phyloP scores from a whole-genome alignment of 2,888 invertebrate genomes.

The Metopia argyrocephala region DNA sequence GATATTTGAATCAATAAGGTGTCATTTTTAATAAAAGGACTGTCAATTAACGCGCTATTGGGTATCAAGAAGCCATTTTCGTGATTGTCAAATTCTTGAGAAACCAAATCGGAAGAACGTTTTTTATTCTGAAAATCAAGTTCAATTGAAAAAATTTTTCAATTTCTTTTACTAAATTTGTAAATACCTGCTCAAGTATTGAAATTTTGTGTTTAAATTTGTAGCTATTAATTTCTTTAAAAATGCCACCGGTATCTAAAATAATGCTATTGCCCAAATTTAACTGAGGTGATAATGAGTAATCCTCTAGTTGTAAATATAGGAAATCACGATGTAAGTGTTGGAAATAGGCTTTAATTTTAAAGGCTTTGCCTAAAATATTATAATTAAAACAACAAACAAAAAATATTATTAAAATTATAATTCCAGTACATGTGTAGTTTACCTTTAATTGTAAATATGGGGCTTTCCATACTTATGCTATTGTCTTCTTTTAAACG shows the following conservation, averaged over 20 bases:
- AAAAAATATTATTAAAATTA: too few relatives aligned
- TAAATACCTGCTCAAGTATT: constrained; percentile 74
- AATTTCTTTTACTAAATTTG: not conserved
- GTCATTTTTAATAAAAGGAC: constrained; percentile 79
- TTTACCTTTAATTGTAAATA: constrained; percentile 75
- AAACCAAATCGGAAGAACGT: constrained; percentile 72
- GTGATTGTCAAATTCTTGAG: constrained; percentile 75
- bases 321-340: constrained; percentile 78
- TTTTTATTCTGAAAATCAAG: constrained; percentile 67
- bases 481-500: constrained; percentile 68
- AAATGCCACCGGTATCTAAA: constrained; percentile 75
- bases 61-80: constrained; percentile 80
- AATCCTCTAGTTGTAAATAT: constrained; percentile 72
- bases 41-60: constrained; percentile 78
- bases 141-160: not conserved
- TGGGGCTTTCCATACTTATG: constrained; percentile 71
- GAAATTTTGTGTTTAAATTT: constrained; percentile 76
- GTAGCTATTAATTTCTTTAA: constrained; percentile 72
- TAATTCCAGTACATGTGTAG: too few relatives aligned
- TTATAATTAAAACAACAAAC: not conserved
- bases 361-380: constrained; percentile 73
- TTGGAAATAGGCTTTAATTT: constrained; percentile 75
- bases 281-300: constrained; percentile 30
- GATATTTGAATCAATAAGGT: constrained; percentile 80
- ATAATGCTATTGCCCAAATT: constrained; percentile 70